Base-by-base conservation (phyloP, 2,113 vertebrate species). In the Acanthisitta chloris region DNA sequence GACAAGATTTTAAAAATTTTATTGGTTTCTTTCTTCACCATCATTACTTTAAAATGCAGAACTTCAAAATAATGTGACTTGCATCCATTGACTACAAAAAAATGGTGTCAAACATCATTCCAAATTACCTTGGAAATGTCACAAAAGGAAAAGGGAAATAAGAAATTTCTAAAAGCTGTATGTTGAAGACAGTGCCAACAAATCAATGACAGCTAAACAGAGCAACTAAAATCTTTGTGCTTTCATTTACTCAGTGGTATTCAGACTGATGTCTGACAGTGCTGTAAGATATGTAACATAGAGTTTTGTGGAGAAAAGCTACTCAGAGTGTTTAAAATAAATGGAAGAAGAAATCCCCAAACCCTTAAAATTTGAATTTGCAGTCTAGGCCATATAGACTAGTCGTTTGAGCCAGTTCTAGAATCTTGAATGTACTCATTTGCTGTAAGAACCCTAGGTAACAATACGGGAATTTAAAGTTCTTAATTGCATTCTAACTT, bases 21-120 rank as follows among this genome's bases (percentile, higher is more conserved):
- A 61, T 69, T 69, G 2, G 9, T 77, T 62, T 31, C 8, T 81
- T 84, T 66, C 58, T 88, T 78, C 79, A 73, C 12, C 5, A 65
- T 5, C 4, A 55, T 87, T 84, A 49, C 31, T 82, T 91, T 77
- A 45, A 87, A 87, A 88, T 34, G 2, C 23, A 69, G 36, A n/a
- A 25, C 81, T 90, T 93, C 70, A 82, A 94, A 92, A 87, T 59
- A 92, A 74, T 49, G 38, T 74, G 31, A 87, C 29, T 87, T 90
- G 6, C 12, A 79, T 66, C 19, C 25, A 64, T 31, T 82, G 59
- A 61, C 29, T 79, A n/a, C 15, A 52, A 79, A 66, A 86, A n/a
- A 64, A 28, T n/a, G n/a, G 14, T 64, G 55, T 42, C 52, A 91
- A 84, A 67, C 3, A 21, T 48, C 6, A 81, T 58, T 80, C 46